phyloP scores from a whole-genome alignment of 2,888 invertebrate species.

The Drosophila seclusa region DNA sequence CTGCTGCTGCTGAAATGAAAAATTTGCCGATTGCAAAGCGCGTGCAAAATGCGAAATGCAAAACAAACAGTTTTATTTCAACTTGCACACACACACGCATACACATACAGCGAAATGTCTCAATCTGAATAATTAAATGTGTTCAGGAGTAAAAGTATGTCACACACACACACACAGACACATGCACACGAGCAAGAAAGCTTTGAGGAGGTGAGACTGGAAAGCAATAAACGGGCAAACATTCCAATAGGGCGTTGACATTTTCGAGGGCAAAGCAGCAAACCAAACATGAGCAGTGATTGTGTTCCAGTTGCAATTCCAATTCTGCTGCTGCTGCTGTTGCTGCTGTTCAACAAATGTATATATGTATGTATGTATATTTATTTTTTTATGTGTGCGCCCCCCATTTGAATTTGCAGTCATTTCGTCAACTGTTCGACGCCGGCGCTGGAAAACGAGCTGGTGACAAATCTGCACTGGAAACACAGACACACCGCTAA shows the following conservation, averaged over 20 bases:
- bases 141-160: constrained; percentile 77
- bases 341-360: background rate
- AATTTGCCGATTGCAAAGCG: constrained; percentile 51
- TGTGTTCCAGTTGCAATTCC: constrained; percentile 45
- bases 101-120: constrained; percentile 53
- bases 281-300: constrained; percentile 53
- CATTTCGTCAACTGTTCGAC: constrained; percentile 68
- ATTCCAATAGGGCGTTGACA: constrained; percentile 76
- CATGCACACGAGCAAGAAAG: constrained; percentile 23
- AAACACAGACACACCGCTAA: constrained; percentile 19
- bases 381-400: constrained; percentile 33
- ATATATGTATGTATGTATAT: background rate
- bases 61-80: constrained; percentile 74
- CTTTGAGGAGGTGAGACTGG: constrained; percentile 40
- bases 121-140: constrained; percentile 76
- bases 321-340: constrained; percentile 36
- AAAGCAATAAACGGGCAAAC: constrained; percentile 38
- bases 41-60: constrained; percentile 74
- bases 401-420: constrained; percentile 71
- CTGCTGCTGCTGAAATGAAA: constrained; percentile 37
- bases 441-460: constrained; percentile 60
- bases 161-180: constrained; percentile 38
- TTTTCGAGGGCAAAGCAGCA: constrained; percentile 72
- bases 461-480: constrained; percentile 71
- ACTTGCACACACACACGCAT: constrained; percentile 50